Evolutionary conservation across 2,797 vertebrate genomes (phyloP).

Genomic region (Cryptoblepharus egeriae): DNA sequence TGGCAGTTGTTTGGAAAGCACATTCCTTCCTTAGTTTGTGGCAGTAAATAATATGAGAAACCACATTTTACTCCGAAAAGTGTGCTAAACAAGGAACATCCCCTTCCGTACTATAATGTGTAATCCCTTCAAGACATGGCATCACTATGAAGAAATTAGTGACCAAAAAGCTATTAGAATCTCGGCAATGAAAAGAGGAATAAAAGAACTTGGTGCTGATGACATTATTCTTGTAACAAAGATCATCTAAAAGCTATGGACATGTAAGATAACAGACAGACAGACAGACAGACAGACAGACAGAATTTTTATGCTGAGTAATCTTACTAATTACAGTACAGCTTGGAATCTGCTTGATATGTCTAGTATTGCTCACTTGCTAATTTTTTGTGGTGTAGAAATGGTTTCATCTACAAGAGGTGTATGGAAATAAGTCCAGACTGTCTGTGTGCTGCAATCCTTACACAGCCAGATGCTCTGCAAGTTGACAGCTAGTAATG

Average conservation of each 20-base stretch:
- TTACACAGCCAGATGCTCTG: background rate
- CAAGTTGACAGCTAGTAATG: background rate
- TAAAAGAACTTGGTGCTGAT: background rate
- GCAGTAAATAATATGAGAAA: background rate
- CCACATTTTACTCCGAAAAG: background rate
- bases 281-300: background rate
- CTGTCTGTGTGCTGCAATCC: too few species aligned
- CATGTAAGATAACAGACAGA: background rate
- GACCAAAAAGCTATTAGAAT: constrained; percentile 27
- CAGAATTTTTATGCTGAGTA: background rate
- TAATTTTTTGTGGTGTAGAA: background rate
- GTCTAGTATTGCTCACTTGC: background rate
- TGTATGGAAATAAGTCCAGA: background rate
- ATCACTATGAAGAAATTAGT: constrained; percentile 7
- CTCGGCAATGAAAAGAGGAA: background rate
- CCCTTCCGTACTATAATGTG: background rate
- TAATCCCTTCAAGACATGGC: background rate
- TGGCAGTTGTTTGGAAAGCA: background rate
- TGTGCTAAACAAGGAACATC: constrained; percentile 1
- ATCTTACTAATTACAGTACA: background rate
- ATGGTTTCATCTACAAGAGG: background rate
- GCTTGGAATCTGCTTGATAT: background rate
- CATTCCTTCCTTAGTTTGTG: constrained; percentile 5
- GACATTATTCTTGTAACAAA: constrained; percentile 18
- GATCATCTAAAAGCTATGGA: constrained; percentile 6